These are phyloP conservation scores for Phyllopteryx taeniolatus DNA, from an alignment of 2,113 vertebrate genomes.

Conservation along the genomic window DNA sequence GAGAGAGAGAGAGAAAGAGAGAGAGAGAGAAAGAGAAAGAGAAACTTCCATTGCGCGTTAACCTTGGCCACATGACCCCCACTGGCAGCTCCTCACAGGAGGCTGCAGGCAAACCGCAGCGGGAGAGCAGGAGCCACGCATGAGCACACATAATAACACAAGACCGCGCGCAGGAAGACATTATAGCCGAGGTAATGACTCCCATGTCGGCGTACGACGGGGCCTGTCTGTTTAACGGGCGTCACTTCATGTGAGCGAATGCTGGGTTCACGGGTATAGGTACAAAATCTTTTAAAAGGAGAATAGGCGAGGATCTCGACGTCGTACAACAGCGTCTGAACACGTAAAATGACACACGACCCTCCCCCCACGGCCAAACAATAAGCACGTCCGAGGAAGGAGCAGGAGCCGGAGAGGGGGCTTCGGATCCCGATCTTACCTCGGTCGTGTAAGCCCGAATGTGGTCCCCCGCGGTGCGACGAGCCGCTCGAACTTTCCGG, in stretches of 20 bases:
- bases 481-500: conserved; percentile 24
- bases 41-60: conserved; percentile 23
- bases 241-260: not conserved
- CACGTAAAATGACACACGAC: conserved; percentile 43
- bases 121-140: not conserved
- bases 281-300: not conserved
- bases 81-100: not conserved
- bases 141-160: not conserved
- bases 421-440: conserved; percentile 66
- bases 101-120: conserved; percentile 20
- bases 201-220: conserved; percentile 18
- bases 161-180: conserved; percentile 5
- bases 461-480: conserved; percentile 27
- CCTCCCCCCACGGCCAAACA: conserved; percentile 77
- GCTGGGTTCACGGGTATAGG: not conserved
- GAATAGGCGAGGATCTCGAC: not conserved
- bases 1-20: not conserved
- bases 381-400: conserved; percentile 61
- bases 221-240: conserved; percentile 12
- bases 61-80: conserved; percentile 60
- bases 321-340: conserved; percentile 29
- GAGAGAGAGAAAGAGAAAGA: conserved; percentile 16
- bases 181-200: conserved; percentile 16
- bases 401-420: conserved; percentile 30
- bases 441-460: conserved; percentile 36